Base-by-base conservation (phyloP, 2,888 invertebrate genomes). In the Chymomyza procnemis region DNA sequence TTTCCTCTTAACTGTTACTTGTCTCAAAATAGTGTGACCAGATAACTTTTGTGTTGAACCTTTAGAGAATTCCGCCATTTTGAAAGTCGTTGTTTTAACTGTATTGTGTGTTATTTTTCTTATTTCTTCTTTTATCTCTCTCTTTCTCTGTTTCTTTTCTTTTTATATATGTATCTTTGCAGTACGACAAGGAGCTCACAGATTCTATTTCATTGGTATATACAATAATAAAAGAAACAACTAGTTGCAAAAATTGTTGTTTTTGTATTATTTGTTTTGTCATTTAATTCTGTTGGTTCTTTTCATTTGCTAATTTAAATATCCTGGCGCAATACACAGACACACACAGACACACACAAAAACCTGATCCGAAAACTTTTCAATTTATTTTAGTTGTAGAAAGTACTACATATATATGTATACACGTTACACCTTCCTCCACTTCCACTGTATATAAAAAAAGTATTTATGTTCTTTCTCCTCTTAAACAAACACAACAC, bases 101-200 rank as follows among this genome's bases (percentile, higher is more conserved):
- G 34, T 41, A 41, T 41, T 41, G 34, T 41, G 34, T 12, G 34
- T 41, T 41, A 6, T 73, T 64, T 68, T 64, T 68, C 63, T 73
- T 68, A 26, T 54, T 61, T 74, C 64, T 76, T 70, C 64, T 61
- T 30, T 64, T 61, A 62, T 66, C 52, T 70, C 56, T 73, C 65
- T 74, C 71, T 76, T 61, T 73, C 72, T 74, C 72, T 77, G 69
- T 74, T 69, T 78, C 56, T 64, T 60, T 75, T 72, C 69, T 72
- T 78, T 74, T 75, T 73, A 75, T 66, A 63, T 78, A 75, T 77
- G 72, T 88, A 86, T 89, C 88, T 88, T 89, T 90, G 85, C 91
- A 91, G 91, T 90, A 88, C 91, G 91, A 81, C 91, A 91, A 90
- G 91, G 91, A 91, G 89, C 90, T 88, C 90, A 91, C 90, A 91